Percentiles rank a stretch among this genome's conserved stretches.
Evolutionary conservation across 1,140 invertebrate species (phyloP).

Genomic region (Archegozetes longisetosus): DNA sequence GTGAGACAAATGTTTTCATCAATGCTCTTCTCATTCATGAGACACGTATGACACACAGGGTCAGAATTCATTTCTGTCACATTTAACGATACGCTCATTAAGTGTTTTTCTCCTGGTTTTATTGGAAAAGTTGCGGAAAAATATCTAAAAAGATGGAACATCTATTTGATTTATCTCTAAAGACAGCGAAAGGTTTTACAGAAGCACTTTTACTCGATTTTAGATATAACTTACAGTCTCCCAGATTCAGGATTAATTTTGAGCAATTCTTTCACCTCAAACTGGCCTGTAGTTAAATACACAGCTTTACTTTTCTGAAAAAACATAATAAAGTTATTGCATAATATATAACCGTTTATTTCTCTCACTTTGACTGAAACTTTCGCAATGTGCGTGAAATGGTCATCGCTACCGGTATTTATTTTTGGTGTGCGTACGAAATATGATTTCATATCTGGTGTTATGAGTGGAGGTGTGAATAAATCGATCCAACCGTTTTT

Average conservation of each 20-base stretch:
- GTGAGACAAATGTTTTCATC: conserved; percentile 27
- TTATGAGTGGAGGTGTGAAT: not conserved
- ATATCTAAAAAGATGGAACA: conserved; percentile 42
- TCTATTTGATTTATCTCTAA: not conserved
- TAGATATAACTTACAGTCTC: conserved; percentile 37
- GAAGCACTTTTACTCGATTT: conserved; percentile 22
- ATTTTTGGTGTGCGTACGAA: not conserved
- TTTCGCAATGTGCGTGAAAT: conserved; percentile 1
- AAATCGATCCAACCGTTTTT: conserved; percentile 4
- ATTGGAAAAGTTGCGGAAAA: conserved; percentile 63
- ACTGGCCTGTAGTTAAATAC: conserved; percentile 51
- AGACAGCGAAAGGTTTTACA: too few relatives aligned
- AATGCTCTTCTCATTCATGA: conserved; percentile 11
- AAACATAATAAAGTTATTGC: not conserved
- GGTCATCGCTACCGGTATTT: not conserved
- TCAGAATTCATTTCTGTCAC: not conserved
- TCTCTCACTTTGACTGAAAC: conserved; percentile 2
- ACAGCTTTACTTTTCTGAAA: not conserved
- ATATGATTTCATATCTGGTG: not conserved
- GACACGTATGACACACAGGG: conserved; percentile 35
- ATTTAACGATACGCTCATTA: conserved; percentile 6
- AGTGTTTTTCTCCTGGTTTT: conserved; percentile 60
- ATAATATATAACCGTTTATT: not conserved
- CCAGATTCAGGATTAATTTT: conserved; percentile 50
- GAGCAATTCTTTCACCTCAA: conserved; percentile 58